Base-by-base conservation (phyloP, 2,888 invertebrate genomes). In the Belgica antarctica region DNA sequence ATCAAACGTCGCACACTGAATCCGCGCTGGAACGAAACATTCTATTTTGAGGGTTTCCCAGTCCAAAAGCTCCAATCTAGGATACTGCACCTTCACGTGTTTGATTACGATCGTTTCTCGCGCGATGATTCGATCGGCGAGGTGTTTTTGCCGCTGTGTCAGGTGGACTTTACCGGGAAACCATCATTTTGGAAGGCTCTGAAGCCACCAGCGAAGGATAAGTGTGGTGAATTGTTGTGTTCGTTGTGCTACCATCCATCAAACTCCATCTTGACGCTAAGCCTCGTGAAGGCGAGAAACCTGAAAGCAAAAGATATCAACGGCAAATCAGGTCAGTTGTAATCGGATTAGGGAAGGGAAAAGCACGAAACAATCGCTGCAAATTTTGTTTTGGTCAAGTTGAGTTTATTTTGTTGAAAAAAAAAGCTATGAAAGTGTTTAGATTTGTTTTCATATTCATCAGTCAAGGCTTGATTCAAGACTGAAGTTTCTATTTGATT, bases 221-320 rank as follows among this genome's bases (percentile, higher is more conserved):
- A 94, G 79, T 94, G 94, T 76, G 94, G 94, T 0, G 94, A 95
- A 79, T 84, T 95, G 70, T 84, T 96, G 72, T 90, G 95, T 62
- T 96, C 96, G 2, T 85, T 96, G 61, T 95, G 95, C 82, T 96
- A 96, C 82, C 95, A 96, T 76, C 96, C 96, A 70, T 94, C 94
- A 81, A 95, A 94, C 82, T 94, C 95, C 74, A 89, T 94, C 72
- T 83, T 96, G 70, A 95, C 95, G 10, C 83, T 96, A 73, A 91
- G 93, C 22, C 85, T 96, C 74, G 86, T 96, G 77, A 96, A 96
- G 81, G 95, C 95, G 57, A 86, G 94, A 76, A 96, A 95, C 79
- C 85, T 96, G 73, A 96, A 96, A 81, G 96, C 96, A 59, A 96
- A 96, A 81, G 96, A 96, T 79, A 95, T 96, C 76, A 96, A 94